Evolutionary conservation across 1,140 invertebrate species (phyloP).

Genomic region (Tachypleus tridentatus): DNA sequence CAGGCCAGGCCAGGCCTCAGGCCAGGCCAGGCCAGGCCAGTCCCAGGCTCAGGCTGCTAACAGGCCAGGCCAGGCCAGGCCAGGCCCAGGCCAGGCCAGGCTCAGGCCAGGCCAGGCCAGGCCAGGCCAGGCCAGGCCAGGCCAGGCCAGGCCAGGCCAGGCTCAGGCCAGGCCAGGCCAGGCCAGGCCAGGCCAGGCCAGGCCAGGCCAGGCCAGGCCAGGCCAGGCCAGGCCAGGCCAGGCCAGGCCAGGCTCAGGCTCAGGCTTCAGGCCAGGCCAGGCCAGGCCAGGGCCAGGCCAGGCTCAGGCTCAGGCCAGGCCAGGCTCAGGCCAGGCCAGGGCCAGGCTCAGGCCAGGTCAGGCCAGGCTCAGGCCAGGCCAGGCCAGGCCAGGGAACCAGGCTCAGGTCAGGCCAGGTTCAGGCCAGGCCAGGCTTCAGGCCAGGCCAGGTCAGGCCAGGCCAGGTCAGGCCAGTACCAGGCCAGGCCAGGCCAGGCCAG

Average conservation of each 20-base stretch:
- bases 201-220: conserved; percentile 25
- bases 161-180: conserved; percentile 23
- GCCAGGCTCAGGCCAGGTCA: conserved; percentile 24
- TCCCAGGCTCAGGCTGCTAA: conserved; percentile 21
- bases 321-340: no score
- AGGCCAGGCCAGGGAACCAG: conserved; percentile 24
- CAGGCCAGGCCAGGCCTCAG: no score
- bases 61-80: conserved; percentile 25
- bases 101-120: conserved; percentile 25
- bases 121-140: conserved; percentile 24
- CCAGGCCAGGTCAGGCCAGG: conserved; percentile 23
- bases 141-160: conserved; percentile 22
- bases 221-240: conserved; percentile 26
- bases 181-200: conserved; percentile 25
- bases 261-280: no score
- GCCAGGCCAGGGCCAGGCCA: no score
- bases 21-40: conserved; percentile 22
- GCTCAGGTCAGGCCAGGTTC: no score
- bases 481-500: no score
- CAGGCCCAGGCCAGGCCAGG: conserved; percentile 24
- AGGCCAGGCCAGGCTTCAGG: no score
- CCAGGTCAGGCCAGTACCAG: conserved; percentile 26
- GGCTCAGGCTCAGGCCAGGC: conserved; percentile 18
- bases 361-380: conserved; percentile 21
- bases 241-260: conserved; percentile 19